Evolutionary conservation across 2,888 invertebrate species (phyloP).

Genomic region (Schrankia costaestrigalis): DNA sequence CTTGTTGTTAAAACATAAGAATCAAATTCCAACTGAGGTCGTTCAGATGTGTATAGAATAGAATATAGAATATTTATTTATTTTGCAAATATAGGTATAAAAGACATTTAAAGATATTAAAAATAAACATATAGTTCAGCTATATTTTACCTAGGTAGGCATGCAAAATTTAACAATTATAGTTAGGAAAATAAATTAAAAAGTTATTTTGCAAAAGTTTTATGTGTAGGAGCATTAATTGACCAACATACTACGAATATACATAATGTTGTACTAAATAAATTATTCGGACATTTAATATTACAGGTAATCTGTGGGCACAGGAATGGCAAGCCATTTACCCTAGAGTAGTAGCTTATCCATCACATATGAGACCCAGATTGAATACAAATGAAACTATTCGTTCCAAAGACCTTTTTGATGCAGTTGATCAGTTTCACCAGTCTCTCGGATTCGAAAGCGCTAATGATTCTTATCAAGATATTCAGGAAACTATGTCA

Average conservation of each 20-base stretch:
- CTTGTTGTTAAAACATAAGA: no score
- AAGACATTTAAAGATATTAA: neutral
- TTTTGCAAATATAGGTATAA: neutral
- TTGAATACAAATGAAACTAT: constrained; percentile 63
- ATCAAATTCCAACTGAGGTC: no score
- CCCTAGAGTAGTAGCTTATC: constrained; percentile 73
- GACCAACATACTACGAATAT: neutral
- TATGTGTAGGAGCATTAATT: no score
- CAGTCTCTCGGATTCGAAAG: constrained; percentile 81
- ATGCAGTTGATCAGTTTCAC: constrained; percentile 82
- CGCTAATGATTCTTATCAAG: constrained; percentile 81
- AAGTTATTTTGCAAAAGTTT: no score
- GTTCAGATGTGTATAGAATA: no score
- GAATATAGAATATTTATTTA: no score
- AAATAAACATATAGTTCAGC: neutral
- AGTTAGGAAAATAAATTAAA: no score
- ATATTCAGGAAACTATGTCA: constrained; percentile 79
- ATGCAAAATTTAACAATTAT: no score
- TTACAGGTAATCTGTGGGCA: constrained; percentile 84
- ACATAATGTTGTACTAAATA: neutral
- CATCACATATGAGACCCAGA: constrained; percentile 75
- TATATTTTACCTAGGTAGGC: no score
- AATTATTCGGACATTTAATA: neutral
- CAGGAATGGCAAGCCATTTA: constrained; percentile 81
- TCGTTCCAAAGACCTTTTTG: constrained; percentile 73